Evolutionary conservation across 2,797 vertebrate genomes (phyloP), one percentile per base, ranked within the genome.

Genomic region (Hafferia zeledoni): DNA sequence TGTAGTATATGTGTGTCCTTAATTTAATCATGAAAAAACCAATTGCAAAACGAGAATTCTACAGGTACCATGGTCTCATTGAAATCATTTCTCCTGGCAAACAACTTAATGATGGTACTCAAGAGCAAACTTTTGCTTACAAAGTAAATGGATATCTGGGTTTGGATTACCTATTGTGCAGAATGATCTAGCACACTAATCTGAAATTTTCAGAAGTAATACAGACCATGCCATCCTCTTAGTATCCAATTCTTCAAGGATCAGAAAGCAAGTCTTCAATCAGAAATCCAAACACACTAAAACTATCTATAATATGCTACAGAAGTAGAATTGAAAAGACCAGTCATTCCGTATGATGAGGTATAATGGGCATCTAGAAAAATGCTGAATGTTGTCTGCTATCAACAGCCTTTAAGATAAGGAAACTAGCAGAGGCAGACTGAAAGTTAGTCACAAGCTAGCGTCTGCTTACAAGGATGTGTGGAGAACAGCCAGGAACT

Each of bases 221-320:
- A 37, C 17, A 76, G 56, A 68, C 16, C 22, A 33, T 39, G n/a
- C 41, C 52, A 90, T 87, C 63, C 24, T 72, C 64, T 64, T 33
- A 60, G 60, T 41, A 64, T 74, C 35, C 77, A 74, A 52, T 83
- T 72, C 74, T 86, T 88, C 14, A 15, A 52, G 55, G 49, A 67
- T 83, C 61, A 90, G 68, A 94, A 95, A 90, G 39, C 10, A 91
- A 83, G n/a, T 78, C 30, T 81, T 25, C 43, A 72, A 87, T 55
- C 64, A 83, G 50, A 94, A 95, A 92, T 77, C 75, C 68, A 81
- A 95, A 78, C 50, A 47, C 8, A 0, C 14, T 37, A 65, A 83
- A 53, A 59, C 1, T 1, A 80, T 59, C 56, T 83, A 17, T 64
- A 75, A 78, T 52, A 53, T 19, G 13, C n/a, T 67, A 64, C 25